These are phyloP conservation scores for Phrynosoma platyrhinos DNA, from an alignment of 2,113 vertebrate genomes.

Conservation along the genomic window DNA sequence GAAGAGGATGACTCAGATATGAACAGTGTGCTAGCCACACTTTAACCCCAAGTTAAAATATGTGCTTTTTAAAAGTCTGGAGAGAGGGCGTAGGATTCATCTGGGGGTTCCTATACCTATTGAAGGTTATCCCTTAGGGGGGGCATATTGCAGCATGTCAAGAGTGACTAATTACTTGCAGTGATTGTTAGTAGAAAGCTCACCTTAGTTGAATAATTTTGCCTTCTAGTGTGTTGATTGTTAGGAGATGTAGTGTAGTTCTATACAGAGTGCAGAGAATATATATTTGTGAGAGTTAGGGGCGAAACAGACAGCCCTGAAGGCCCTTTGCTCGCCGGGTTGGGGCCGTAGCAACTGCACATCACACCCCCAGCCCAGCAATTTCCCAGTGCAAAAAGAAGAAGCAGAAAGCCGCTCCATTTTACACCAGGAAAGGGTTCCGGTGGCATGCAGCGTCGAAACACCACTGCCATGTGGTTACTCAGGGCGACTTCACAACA, in stretches of 20 bases:
- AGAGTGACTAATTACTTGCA: background rate
- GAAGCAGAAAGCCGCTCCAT: too few species aligned
- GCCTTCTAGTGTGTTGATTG: background rate
- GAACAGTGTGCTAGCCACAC: background rate
- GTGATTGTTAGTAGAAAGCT: background rate
- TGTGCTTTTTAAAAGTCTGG: background rate
- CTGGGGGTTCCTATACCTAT: background rate
- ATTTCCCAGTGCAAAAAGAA: too few species aligned
- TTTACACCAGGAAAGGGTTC: too few species aligned
- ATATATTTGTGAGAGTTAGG: background rate
- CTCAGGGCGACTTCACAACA: too few species aligned
- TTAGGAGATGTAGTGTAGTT: too few species aligned
- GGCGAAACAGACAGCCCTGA: too few species aligned
- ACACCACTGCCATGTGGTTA: too few species aligned
- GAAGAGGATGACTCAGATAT: background rate
- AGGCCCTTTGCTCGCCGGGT: too few species aligned
- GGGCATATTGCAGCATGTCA: background rate
- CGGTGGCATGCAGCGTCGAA: too few species aligned
- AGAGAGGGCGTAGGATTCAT: background rate
- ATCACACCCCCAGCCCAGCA: too few species aligned
- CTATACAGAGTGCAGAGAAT: too few species aligned
- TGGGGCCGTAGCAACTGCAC: too few species aligned
- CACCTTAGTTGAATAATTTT: background rate
- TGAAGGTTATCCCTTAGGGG: background rate
- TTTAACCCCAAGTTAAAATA: background rate